Evolutionary conservation across 2,113 vertebrate species (phyloP), one percentile per base, ranked within the genome.

Genomic region (Nycticebus coucang): DNA sequence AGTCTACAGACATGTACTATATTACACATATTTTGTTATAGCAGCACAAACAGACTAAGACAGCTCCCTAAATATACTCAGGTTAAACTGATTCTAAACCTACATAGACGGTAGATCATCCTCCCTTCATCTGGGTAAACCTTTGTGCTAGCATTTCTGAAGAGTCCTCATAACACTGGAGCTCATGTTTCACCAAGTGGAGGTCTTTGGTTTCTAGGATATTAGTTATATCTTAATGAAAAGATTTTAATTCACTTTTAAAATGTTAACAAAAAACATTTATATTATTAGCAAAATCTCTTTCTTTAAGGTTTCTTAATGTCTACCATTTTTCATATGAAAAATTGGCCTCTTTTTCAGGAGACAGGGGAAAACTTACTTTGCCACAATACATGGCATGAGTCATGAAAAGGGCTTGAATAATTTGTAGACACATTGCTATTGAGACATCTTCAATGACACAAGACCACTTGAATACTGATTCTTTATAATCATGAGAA

Each of bases 361-460:
- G n/a, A 95, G 57, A 95, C 37, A 94, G 22, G 59, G 66, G 93
- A 95, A 97, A 95, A 72, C 59, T 92, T 91, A 37, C 60, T 97
- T 97, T 79, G 75, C 69, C 50, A 26, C 96, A 79, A 93, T 95
- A 89, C 57, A 88, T 30, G 72, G 81, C 55, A 97, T 89, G 95
- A 98, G 69, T 97, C 95, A 92, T 87, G 59, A 75, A 95, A 92
- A 91, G 28, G 66, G 41, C 53, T 83, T 94, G 87, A 84, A 96
- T 78, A 97, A 95, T 55, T 94, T 86, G 59, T 59, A 84, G 64
- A 95, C 84, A 83, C 19, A 0, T 77, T 94, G 33, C 35, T 95
- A 91, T 69, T 98, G 96, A 98, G 93, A 91, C 93, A 97, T 87
- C 79, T 64, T 92, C 91, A 95, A 86, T 94, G 92, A 96, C 94